A percentile compares a stretch with the other conserved stretches of the same genome.
phyloP scores from a whole-genome alignment of 2,888 invertebrate species.

The Cheilosia pagana region DNA sequence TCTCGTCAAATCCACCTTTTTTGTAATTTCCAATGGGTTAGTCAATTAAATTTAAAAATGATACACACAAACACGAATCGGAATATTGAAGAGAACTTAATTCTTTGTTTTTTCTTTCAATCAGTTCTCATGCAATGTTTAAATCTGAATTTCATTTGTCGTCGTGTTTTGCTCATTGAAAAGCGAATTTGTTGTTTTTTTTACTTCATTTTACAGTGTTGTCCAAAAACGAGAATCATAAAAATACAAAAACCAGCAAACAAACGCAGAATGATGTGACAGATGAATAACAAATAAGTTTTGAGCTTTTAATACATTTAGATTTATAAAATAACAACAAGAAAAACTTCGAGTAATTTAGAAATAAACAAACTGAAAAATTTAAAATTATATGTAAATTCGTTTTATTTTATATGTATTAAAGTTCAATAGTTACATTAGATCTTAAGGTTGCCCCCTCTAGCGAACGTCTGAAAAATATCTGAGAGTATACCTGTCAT shows the following conservation, averaged over 20 bases:
- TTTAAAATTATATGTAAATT: slow-evolving; percentile 29
- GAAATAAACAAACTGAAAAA: slow-evolving; percentile 67
- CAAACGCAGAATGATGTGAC: slow-evolving; percentile 13
- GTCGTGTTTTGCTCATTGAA: neutral
- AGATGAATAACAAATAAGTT: slow-evolving; percentile 21
- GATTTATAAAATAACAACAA: slow-evolving; percentile 49
- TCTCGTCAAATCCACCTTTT: slow-evolving; percentile 48
- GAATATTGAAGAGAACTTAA: neutral
- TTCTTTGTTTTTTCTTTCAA: neutral
- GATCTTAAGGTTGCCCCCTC: too few relatives aligned
- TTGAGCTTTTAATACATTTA: slow-evolving; percentile 66
- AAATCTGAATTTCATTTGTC: neutral
- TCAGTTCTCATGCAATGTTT: neutral
- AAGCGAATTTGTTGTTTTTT: neutral
- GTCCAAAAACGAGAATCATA: slow-evolving; percentile 35
- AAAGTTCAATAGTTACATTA: too few relatives aligned
- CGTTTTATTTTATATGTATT: neutral
- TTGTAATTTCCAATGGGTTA: slow-evolving; percentile 68
- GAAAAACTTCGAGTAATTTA: slow-evolving; percentile 60
- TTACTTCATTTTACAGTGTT: slow-evolving; percentile 37
- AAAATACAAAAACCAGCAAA: slow-evolving; percentile 5
- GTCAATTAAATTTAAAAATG: slow-evolving; percentile 62
- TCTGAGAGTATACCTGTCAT: too few relatives aligned
- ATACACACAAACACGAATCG: neutral
- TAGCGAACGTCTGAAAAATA: too few relatives aligned